A percentile compares a stretch with the other conserved stretches of the same genome.
phyloP scores from a whole-genome alignment of 2,113 vertebrate species.

The Tamias sibiricus region DNA sequence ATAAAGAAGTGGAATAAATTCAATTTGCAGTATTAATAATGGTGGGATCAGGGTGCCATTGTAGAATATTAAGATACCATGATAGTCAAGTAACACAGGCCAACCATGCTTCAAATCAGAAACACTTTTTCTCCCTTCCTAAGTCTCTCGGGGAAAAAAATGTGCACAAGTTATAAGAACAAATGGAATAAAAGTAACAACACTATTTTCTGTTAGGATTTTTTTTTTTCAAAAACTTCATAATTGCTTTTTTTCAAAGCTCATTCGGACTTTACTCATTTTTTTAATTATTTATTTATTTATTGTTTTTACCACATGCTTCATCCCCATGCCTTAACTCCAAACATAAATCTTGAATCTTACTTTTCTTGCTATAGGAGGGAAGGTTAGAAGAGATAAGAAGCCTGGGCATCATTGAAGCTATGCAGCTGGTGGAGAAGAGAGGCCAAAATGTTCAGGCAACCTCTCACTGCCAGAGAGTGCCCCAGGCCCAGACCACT shows the following conservation, averaged over 20 bases:
- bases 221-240: background rate
- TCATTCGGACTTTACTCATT: background rate
- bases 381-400: background rate
- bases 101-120: background rate
- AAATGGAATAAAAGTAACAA: background rate
- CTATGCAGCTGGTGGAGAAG: background rate
- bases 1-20: conserved; percentile 1
- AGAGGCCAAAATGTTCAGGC: background rate
- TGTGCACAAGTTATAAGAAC: background rate
- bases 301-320: background rate
- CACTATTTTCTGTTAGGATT: background rate
- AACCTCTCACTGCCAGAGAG: background rate
- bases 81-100: background rate
- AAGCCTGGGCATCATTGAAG: background rate
- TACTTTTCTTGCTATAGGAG: background rate
- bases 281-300: too few relatives aligned
- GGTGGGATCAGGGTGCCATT: background rate
- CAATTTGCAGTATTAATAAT: background rate
- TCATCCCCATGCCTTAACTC: background rate
- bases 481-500: background rate
- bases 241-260: background rate
- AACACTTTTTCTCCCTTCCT: background rate
- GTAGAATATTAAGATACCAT: background rate
- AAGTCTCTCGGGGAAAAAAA: background rate
- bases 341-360: background rate